Conservation (phyloP, 92 coral and sea anemone genomes). For the Parazoanthus atlanticus region DNA sequence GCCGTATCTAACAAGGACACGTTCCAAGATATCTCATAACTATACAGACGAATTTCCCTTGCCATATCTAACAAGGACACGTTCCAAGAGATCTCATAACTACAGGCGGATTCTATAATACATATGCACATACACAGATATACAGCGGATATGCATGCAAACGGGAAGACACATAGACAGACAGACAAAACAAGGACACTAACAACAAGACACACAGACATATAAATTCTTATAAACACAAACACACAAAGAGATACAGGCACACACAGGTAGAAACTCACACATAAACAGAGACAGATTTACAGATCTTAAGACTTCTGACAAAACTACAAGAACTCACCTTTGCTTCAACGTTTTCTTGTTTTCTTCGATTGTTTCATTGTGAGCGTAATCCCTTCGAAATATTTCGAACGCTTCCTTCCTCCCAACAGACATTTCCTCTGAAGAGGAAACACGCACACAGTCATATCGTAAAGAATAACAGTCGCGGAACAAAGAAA, state of each 20-base stretch:
- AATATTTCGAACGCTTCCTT: constrained; percentile 96
- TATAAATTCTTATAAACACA: neutral
- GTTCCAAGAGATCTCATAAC: neutral
- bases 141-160: neutral
- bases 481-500: neutral
- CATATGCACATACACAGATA: neutral
- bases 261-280: neutral
- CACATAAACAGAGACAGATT: neutral
- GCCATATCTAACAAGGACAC: constrained; percentile 63
- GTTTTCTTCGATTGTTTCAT: constrained; percentile 85
- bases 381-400: constrained; percentile 87
- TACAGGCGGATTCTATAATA: neutral
- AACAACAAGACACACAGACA: neutral
- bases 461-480: neutral
- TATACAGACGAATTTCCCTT: constrained; percentile 47
- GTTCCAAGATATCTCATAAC: neutral
- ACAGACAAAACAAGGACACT: neutral
- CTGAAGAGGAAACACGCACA: constrained; percentile 40
- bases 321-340: constrained; percentile 41
- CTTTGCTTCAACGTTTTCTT: constrained; percentile 83
- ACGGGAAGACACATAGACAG: neutral
- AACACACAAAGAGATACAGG: neutral
- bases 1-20: constrained; percentile 63
- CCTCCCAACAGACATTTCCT: constrained; percentile 97
- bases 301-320: neutral